Evolutionary conservation across 2,888 invertebrate genomes (phyloP).

Genomic region (Cephus rjabovi): DNA sequence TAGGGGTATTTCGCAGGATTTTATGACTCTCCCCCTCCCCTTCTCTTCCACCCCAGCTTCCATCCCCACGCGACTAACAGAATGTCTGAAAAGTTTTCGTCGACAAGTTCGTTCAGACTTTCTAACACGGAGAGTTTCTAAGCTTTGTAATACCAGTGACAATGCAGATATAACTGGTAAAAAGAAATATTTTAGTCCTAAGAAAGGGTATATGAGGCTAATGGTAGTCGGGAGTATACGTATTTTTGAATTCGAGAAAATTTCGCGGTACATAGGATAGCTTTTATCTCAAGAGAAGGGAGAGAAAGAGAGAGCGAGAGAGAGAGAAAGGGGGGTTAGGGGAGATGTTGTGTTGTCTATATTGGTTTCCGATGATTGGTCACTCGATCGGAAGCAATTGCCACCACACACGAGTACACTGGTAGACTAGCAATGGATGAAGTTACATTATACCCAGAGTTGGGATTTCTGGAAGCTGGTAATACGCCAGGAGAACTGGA

Average conservation of each 20-base stretch:
- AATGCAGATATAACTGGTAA: background rate
- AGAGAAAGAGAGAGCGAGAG: background rate
- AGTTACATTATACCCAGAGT: background rate
- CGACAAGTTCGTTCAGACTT: background rate
- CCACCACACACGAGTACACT: slow-evolving; percentile 31
- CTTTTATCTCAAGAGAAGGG: slow-evolving; percentile 7
- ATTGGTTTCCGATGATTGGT: slow-evolving; percentile 62
- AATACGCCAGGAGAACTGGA: slow-evolving; percentile 20
- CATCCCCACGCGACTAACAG: background rate
- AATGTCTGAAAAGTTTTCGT: background rate
- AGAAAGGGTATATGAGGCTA: background rate
- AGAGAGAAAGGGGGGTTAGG: too few species aligned
- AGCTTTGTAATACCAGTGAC: background rate
- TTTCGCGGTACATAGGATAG: background rate
- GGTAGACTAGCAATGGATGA: background rate
- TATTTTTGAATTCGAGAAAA: background rate
- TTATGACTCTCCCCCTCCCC: background rate
- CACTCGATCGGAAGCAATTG: slow-evolving; percentile 55
- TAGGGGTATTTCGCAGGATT: background rate
- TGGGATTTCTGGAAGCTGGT: background rate
- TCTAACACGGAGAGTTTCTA: background rate
- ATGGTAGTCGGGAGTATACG: background rate
- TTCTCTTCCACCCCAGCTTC: background rate
- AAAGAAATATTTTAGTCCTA: background rate
- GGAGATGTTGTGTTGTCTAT: slow-evolving; percentile 37